Conservation (phyloP, 2,113 vertebrate genomes). For the Coptodon rendalli region DNA sequence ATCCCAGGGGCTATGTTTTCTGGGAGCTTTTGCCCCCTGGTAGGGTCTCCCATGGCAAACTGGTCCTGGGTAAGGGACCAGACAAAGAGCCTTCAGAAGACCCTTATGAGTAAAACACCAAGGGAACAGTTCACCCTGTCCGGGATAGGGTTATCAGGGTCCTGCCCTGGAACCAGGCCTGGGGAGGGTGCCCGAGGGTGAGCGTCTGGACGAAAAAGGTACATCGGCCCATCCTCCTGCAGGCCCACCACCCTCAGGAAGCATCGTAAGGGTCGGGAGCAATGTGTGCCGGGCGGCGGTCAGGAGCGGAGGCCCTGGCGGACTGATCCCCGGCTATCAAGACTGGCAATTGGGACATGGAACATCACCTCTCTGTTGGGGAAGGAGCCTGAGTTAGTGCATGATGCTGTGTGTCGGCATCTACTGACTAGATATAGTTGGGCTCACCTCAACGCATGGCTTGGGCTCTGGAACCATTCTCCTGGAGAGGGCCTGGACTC, state of each 20-base stretch:
- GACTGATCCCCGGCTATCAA: neutral
- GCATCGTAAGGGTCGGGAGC: neutral
- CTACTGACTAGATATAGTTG: neutral
- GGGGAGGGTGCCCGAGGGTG: neutral
- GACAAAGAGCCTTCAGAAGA: neutral
- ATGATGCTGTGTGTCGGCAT: neutral
- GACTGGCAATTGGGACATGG: neutral
- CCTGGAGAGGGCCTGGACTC: neutral
- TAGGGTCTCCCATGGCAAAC: neutral
- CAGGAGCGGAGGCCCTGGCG: neutral
- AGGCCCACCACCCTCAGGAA: neutral
- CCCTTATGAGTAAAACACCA: neutral
- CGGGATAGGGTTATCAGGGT: neutral
- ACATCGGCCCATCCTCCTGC: neutral
- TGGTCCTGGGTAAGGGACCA: neutral
- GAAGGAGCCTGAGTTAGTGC: neutral
- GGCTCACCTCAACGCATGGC: neutral
- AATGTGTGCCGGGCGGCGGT: neutral
- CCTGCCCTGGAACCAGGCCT: neutral
- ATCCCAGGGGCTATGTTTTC: neutral
- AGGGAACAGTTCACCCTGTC: neutral
- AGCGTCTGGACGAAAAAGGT: neutral
- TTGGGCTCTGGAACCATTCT: neutral
- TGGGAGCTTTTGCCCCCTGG: neutral
- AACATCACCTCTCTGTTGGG: neutral